Conservation (phyloP, 1,140 invertebrate species). For the Popillia japonica region DNA sequence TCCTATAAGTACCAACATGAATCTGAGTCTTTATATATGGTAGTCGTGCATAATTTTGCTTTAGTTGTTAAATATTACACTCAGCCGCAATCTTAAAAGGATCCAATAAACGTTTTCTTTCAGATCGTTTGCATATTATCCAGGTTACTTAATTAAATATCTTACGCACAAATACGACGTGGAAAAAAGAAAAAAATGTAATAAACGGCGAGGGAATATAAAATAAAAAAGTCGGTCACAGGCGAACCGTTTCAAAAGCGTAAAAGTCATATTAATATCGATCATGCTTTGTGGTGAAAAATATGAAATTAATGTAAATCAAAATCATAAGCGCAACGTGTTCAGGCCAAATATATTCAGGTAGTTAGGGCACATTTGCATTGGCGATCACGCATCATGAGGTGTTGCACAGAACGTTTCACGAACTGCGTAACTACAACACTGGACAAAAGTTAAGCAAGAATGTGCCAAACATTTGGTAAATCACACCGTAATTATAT, state of each 20-base stretch:
- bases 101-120: neutral
- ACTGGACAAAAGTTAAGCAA: neutral
- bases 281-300: constrained; percentile 59
- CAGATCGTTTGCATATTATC: neutral
- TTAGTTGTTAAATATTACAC: constrained; percentile 9
- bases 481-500: neutral
- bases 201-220: neutral
- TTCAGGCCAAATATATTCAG: constrained; percentile 60
- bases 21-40: neutral
- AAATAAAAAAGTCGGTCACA: constrained; percentile 35
- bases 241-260: constrained; percentile 37
- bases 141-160: constrained; percentile 24
- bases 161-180: constrained; percentile 19
- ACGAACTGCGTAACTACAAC: neutral
- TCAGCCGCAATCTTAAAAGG: neutral
- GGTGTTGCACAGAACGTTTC: constrained; percentile 18
- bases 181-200: constrained; percentile 10
- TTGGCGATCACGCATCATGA: constrained; percentile 54
- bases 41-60: neutral
- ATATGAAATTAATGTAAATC: constrained; percentile 62
- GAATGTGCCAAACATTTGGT: neutral
- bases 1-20: neutral
- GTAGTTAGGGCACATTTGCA: constrained; percentile 59
- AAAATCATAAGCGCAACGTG: constrained; percentile 61
- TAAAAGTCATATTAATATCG: constrained; percentile 49